Base-by-base conservation (phyloP, 2,888 invertebrate genomes). In the Amiota minor region DNA sequence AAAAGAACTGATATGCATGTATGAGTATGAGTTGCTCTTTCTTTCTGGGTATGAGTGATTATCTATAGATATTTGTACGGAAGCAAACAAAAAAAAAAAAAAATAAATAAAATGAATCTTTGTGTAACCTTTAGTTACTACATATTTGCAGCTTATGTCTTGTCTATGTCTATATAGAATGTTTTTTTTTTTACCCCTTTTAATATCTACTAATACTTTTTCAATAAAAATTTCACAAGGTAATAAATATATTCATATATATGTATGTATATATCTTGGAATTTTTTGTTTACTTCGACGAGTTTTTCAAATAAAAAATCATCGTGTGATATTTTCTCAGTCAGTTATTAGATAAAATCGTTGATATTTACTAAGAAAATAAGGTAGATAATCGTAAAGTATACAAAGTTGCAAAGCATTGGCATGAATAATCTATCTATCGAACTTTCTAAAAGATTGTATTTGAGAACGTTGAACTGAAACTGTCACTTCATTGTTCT, bases 61-160 rank as follows among this genome's bases (percentile, higher is more conserved):
- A 35, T 35, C 35, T 35, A 35, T 35, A 1, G 12, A 47, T 64
- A 46, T 56, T 20, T 65, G 64, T 47, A 65, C 64, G 64, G 64
- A 65, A 65, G 64, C 64, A 65, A 65, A 65, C 47, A 65, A 35
- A 47, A 46, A 65, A 47, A 64, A 20, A 62, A 45, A 62, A 62
- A 62, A 46, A 65, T 64, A 64, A 20, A 62, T 62, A 62, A 62
- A 62, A 62, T 35, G 45, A 62, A 62, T 62, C 62, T 62, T 23
- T 23, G 64, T 47, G 18, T 62, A 65, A 65, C 64, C 64, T 65
- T 65, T 65, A 65, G 64, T 18, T 65, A 65, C 47, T 35, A n/a
- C n/a, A n/a, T n/a, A 65, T 65, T 65, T 16, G 18, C 16, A 46
- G 16, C 14, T 65, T 18, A 65, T 65, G 18, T 16, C n/a, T 46